These are phyloP conservation scores for Meriones psammophilus DNA, from an alignment of 2,797 vertebrate genomes.

Conservation along the genomic window DNA sequence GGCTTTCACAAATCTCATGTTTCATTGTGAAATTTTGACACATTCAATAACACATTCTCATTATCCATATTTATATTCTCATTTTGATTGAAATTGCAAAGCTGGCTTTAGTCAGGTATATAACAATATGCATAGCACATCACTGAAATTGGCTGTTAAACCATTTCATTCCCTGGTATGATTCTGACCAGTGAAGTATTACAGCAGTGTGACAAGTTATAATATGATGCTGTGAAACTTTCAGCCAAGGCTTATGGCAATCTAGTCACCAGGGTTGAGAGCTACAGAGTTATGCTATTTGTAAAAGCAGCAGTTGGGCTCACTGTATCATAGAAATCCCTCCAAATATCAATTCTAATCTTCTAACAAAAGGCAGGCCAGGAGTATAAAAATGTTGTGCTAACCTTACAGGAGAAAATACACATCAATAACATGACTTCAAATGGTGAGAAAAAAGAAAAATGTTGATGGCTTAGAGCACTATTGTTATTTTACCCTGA, in stretches of 20 bases:
- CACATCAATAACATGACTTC: slow-evolving; percentile 19
- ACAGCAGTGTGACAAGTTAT: neutral
- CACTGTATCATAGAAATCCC: slow-evolving; percentile 26
- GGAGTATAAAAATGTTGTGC: slow-evolving; percentile 48
- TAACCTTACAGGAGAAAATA: slow-evolving; percentile 50
- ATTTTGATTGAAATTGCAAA: slow-evolving; percentile 7
- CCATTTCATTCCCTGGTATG: neutral
- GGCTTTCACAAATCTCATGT: neutral
- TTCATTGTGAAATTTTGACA: slow-evolving; percentile 10
- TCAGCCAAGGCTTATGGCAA: neutral
- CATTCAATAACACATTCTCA: neutral
- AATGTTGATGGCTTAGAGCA: slow-evolving; percentile 11
- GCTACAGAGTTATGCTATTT: neutral
- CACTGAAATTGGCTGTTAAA: neutral
- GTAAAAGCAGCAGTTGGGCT: neutral
- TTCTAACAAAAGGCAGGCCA: neutral
- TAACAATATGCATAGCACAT: neutral
- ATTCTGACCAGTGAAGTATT: slow-evolving; percentile 36
- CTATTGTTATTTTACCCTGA: slow-evolving; percentile 18
- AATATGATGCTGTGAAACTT: neutral
- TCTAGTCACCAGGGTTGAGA: neutral
- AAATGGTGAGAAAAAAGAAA: neutral
- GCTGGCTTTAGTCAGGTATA: neutral
- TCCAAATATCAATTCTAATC: slow-evolving; percentile 47
- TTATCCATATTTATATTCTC: slow-evolving; percentile 20